phyloP scores from a whole-genome alignment of 1,140 invertebrate species.

The Ceratoteleas bidentatus region DNA sequence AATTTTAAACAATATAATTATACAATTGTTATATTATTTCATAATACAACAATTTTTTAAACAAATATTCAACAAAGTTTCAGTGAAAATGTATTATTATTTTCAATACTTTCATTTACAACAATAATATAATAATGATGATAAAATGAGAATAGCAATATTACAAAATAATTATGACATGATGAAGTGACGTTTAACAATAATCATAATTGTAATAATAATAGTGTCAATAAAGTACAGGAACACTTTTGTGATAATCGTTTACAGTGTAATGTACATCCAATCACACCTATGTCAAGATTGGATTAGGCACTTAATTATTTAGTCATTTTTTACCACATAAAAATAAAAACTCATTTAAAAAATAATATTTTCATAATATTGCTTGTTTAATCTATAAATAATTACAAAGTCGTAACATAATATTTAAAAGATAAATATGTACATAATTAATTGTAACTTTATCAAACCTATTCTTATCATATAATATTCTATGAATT shows the following conservation, averaged over 20 bases:
- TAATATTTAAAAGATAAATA: too few relatives aligned
- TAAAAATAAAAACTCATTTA: not conserved
- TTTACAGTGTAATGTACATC: constrained; percentile 34
- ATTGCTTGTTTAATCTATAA: too few relatives aligned
- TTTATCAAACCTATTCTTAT: too few relatives aligned
- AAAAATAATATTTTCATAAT: too few relatives aligned
- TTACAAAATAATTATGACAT: constrained; percentile 58
- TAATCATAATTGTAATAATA: constrained; percentile 78
- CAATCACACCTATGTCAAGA: constrained; percentile 6
- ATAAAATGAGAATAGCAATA: constrained; percentile 53
- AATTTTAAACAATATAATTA: too few relatives aligned
- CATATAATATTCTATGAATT: too few relatives aligned
- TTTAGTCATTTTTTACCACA: too few relatives aligned
- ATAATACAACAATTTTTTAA: not conserved
- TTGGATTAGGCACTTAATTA: too few relatives aligned
- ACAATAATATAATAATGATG: constrained; percentile 72
- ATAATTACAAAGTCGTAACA: too few relatives aligned
- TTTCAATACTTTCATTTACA: constrained; percentile 80
- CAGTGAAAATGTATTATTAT: constrained; percentile 81
- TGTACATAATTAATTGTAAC: too few relatives aligned
- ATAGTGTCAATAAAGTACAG: constrained; percentile 78
- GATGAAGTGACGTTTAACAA: constrained; percentile 56
- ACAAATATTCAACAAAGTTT: constrained; percentile 44
- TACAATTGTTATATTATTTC: too few relatives aligned
- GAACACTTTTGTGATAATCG: constrained; percentile 77